Evolutionary conservation across 1,140 invertebrate genomes (phyloP).

Genomic region (Tribolium madens): DNA sequence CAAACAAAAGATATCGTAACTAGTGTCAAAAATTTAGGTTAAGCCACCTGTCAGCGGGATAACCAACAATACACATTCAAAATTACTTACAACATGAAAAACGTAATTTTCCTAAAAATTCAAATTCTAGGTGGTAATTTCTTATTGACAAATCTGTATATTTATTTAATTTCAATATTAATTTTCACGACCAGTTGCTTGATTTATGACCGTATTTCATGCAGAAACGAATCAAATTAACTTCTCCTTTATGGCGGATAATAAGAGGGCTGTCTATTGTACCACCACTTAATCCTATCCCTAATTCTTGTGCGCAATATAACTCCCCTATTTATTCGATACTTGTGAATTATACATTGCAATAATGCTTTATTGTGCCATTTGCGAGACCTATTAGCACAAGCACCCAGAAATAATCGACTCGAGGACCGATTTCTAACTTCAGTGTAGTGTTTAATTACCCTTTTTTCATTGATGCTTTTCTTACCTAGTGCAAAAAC

Average conservation of each 20-base stretch:
- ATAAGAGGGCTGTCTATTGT: constrained; percentile 35
- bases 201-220: constrained; percentile 53
- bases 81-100: too few relatives aligned
- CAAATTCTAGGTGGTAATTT: too few relatives aligned
- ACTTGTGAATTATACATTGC: constrained; percentile 44
- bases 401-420: not conserved
- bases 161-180: not conserved
- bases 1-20: too few relatives aligned
- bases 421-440: not conserved
- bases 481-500: too few relatives aligned
- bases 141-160: too few relatives aligned
- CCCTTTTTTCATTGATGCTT: too few relatives aligned
- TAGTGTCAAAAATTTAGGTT: too few relatives aligned
- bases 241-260: constrained; percentile 49
- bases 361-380: constrained; percentile 9
- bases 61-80: too few relatives aligned
- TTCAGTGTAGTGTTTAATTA: not conserved
- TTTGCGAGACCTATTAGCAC: constrained; percentile 7
- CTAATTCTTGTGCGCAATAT: constrained; percentile 10
- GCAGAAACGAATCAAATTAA: constrained; percentile 53
- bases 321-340: constrained; percentile 41
- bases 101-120: too few relatives aligned
- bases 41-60: too few relatives aligned
- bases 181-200: constrained; percentile 10
- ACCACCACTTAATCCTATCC: constrained; percentile 8